These are phyloP conservation scores for Maccullochella peelii DNA, from an alignment of 2,113 vertebrate genomes.

Conservation along the genomic window DNA sequence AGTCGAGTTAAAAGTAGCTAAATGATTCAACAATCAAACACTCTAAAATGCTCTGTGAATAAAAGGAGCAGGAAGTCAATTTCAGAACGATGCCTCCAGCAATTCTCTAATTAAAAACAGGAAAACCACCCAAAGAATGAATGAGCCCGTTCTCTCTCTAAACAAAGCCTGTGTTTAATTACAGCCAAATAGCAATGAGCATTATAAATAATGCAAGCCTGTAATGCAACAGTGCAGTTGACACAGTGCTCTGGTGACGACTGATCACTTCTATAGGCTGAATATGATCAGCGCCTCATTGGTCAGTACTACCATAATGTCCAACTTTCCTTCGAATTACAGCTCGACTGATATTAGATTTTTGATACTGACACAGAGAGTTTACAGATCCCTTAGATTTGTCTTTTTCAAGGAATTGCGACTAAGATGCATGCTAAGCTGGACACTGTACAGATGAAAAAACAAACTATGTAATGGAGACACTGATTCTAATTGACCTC, in stretches of 20 bases:
- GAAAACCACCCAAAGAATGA: not conserved
- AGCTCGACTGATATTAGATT: too few relatives aligned
- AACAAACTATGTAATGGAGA: not conserved
- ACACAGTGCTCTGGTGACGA: not conserved
- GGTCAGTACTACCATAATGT: not conserved
- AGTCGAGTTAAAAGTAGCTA: not conserved
- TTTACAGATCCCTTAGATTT: not conserved
- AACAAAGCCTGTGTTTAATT: not conserved
- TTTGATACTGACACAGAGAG: not conserved
- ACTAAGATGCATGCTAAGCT: not conserved
- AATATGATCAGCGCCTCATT: not conserved
- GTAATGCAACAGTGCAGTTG: not conserved
- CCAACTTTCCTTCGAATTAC: not conserved
- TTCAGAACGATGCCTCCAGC: not conserved
- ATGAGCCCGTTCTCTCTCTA: not conserved
- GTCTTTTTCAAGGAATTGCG: not conserved
- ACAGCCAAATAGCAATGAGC: not conserved
- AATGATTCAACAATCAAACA: not conserved
- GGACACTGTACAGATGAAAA: not conserved
- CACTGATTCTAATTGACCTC: not conserved
- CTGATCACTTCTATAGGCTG: not conserved
- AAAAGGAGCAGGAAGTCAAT: not conserved
- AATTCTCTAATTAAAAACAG: conserved; percentile 15
- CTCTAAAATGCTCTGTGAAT: not conserved
- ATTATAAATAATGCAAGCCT: not conserved